Evolutionary conservation across 1,140 invertebrate genomes (phyloP), one percentile per base, ranked within the genome.

Genomic region (Aphaenogaster ashmeadi): DNA sequence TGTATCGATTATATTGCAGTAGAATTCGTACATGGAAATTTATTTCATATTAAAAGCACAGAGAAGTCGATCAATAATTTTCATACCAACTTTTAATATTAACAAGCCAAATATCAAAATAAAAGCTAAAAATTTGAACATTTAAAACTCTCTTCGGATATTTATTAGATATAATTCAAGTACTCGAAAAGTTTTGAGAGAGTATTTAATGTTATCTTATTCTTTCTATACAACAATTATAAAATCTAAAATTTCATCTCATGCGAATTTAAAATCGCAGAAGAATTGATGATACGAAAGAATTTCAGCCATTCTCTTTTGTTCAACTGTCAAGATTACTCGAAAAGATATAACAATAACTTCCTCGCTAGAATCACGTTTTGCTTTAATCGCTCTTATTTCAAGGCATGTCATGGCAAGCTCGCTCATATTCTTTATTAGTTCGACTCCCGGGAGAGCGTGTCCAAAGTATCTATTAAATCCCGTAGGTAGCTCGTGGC

Each of bases 381-480:
- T 21, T 2, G 38, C 15, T 71, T 71, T 71, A 52, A 27, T 41
- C 50, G 9, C 4, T 8, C 9, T 58, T 81, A 56, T 81, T 81
- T 71, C 52, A 47, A 15, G 18, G 9, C 52, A 41, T 6, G 2
- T 13, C 21, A 38, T 44, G 2, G 3, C 36, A 15, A 52, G 62
- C n/a, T 80, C 36, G 36, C 41, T 47, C n/a, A 11, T 44, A 21
- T 81, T 71, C 21, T 52, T 71, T 44, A 71, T 81, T 71, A 81
- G 27, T 71, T 69, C 36, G 15, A 9, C 9, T 54, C 62, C 8
- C 11, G 36, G 21, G 36, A 81, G 9, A 71, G 50, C n/a, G n/a
- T 56, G 50, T 81, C 50, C 38, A n/a, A 81, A 44, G 66, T 33
- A 44, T 71, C 50, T 44, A 81, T 81, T 81, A 81, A 81, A 81